Base-by-base conservation (phyloP, 1,140 invertebrate genomes). In the Stegodyphus mimosarum region DNA sequence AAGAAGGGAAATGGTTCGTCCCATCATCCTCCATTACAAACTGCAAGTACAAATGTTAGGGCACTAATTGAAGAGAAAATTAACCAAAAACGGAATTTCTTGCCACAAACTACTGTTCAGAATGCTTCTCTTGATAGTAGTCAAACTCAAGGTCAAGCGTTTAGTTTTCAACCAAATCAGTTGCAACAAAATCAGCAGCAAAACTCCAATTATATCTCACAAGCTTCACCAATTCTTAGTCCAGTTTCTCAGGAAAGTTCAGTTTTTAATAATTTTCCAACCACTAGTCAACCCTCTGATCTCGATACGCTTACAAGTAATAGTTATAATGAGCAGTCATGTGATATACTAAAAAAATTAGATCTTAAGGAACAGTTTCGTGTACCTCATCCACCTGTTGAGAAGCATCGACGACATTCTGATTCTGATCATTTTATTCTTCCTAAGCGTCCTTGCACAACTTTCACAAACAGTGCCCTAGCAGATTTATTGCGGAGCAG, bases 41-140 rank as follows among this genome's bases (percentile, higher is more conserved):
- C 95, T 7, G 95, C 95, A 1, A 96, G 95, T 71, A 94, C 96
- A 83, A 96, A 95, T 85, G 95, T 97, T 5, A 91, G 95, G 71
- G 96, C 95, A 13, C 92, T 97, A 4, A 97, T 97, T 86, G 95
- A 96, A 90, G 96, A 97, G 90, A 97, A 97, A 90, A 97, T 97
- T 79, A 97, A 96, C 87, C 96, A 95, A 88, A 95, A 95, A 88
- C 91, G 95, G 80, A 94, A 92, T 15, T 93, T 92, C 15, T 91
- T 91, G 89, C 91, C 88, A 88, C 88, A 88, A 73, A 87, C 51
- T 33, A 11, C 74, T 13, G 17, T 52, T 50, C 13, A 64, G 17
- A 72, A 18, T 53, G 15, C 48, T 60, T 7, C 50, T 10, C 7
- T 51, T n/a, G 53, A 75, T 18, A 74, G 33, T 49, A 67, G 9